Evolutionary conservation across 2,888 invertebrate species (phyloP).

Genomic region (Andrena camellia): DNA sequence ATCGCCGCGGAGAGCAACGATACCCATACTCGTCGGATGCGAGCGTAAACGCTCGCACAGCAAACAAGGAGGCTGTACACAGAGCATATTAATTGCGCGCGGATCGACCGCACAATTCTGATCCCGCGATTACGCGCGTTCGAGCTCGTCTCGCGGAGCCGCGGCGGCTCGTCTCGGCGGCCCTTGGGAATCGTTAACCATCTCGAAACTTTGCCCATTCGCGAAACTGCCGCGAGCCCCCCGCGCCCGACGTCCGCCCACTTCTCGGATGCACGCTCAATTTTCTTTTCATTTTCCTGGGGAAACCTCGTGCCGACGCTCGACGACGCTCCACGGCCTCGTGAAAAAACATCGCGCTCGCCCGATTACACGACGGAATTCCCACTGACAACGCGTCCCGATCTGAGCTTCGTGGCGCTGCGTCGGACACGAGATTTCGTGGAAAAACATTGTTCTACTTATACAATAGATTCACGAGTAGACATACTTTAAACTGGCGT

Average conservation of each 20-base stretch:
- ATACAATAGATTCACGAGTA: too few species aligned
- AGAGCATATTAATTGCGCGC: constrained; percentile 70
- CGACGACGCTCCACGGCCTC: constrained; percentile 31
- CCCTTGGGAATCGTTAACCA: constrained; percentile 70
- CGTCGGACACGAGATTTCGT: too few species aligned
- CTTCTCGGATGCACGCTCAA: constrained; percentile 24
- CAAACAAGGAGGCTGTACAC: constrained; percentile 47
- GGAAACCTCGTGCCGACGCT: constrained; percentile 41
- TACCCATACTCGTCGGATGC: constrained; percentile 10
- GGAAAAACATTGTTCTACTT: too few species aligned
- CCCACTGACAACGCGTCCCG: background rate
- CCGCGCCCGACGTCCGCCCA: constrained; percentile 6
- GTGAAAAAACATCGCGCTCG: constrained; percentile 30
- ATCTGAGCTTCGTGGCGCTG: background rate
- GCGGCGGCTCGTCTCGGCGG: constrained; percentile 59
- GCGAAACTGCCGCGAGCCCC: constrained; percentile 62
- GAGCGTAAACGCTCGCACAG: constrained; percentile 44
- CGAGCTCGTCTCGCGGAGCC: constrained; percentile 63
- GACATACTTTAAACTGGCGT: too few species aligned
- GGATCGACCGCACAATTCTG: constrained; percentile 69
- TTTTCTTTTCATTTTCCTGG: constrained; percentile 59
- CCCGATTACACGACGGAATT: constrained; percentile 29
- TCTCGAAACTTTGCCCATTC: constrained; percentile 69
- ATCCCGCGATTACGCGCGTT: constrained; percentile 71
- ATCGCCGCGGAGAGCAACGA: background rate